phyloP scores from a whole-genome alignment of 2,113 vertebrate genomes.

The Callorhinus ursinus region DNA sequence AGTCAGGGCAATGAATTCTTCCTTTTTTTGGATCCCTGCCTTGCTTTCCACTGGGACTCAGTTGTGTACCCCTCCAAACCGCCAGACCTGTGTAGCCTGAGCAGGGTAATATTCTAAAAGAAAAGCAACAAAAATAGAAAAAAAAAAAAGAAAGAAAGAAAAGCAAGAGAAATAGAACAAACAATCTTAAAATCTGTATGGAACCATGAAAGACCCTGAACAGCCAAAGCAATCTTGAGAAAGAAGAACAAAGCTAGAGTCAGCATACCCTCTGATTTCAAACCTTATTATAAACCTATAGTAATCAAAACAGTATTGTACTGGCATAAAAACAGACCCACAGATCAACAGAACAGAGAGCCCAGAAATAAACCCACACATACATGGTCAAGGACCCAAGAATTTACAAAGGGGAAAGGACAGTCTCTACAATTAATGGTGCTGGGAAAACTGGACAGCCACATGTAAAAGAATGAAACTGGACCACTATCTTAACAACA shows the following conservation, averaged over 20 bases:
- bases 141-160: not conserved
- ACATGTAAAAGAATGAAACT: not conserved
- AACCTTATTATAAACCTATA: not conserved
- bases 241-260: not conserved
- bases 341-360: not conserved
- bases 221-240: not conserved
- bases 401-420: not conserved
- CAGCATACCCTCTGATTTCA: not conserved
- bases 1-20: not conserved
- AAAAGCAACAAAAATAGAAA: not conserved
- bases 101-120: not conserved
- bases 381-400: not conserved
- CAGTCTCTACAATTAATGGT: not conserved
- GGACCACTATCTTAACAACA: not conserved
- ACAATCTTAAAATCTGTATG: not conserved
- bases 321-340: not conserved
- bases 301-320: not conserved
- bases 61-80: not conserved
- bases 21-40: not conserved
- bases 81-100: not conserved
- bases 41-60: not conserved
- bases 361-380: not conserved
- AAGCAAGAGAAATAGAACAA: not conserved
- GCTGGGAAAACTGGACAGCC: not conserved
- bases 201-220: not conserved